phyloP scores from a whole-genome alignment of 2,888 invertebrate genomes.

The Diogma glabrata region DNA sequence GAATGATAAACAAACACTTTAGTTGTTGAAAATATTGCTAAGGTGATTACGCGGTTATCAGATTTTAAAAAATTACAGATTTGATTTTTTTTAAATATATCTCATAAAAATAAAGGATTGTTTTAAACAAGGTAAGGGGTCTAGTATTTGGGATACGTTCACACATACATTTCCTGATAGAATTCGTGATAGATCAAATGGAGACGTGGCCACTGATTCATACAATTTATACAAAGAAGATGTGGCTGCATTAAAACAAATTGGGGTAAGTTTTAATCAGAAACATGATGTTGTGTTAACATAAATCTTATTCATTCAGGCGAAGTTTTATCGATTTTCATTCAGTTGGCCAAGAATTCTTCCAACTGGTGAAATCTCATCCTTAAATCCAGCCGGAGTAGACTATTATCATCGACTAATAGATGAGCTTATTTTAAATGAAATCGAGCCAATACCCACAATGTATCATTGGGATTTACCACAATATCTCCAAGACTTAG shows the following conservation, averaged over 20 bases:
- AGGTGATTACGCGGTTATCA: too few relatives aligned
- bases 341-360: conserved; percentile 36
- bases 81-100: too few relatives aligned
- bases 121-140: too few relatives aligned
- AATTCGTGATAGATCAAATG: conserved; percentile 36
- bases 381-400: conserved; percentile 45
- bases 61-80: too few relatives aligned
- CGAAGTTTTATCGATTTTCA: conserved; percentile 1
- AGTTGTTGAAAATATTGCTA: too few relatives aligned
- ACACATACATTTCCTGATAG: conserved; percentile 21
- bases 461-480: conserved; percentile 46
- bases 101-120: too few relatives aligned
- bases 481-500: conserved; percentile 40
- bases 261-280: too few relatives aligned
- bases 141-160: conserved; percentile 37
- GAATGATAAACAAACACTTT: too few relatives aligned
- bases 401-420: conserved; percentile 33
- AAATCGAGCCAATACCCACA: conserved; percentile 48
- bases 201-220: conserved; percentile 44
- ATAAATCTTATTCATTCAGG: too few relatives aligned
- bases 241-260: conserved; percentile 38
- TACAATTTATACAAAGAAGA: conserved; percentile 44
- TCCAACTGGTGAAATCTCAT: conserved; percentile 42
- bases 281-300: too few relatives aligned
- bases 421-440: conserved; percentile 45